These are phyloP conservation scores for Drosophila insularis DNA, from an alignment of 1,140 invertebrate genomes.

Conservation along the genomic window DNA sequence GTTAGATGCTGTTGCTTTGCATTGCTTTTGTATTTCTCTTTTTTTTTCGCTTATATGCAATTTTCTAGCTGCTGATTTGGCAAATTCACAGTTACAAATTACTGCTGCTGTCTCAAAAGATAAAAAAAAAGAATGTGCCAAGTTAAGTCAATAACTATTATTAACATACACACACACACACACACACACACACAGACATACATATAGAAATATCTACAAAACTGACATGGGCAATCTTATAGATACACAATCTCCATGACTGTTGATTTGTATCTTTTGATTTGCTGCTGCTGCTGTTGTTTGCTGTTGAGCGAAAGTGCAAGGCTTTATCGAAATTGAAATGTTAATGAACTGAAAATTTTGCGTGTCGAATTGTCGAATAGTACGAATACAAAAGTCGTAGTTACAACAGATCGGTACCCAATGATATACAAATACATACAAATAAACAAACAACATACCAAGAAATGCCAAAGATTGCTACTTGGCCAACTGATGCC, in stretches of 20 bases:
- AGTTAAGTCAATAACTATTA: constrained; percentile 75
- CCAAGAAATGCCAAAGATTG: constrained; percentile 41
- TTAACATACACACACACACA: constrained; percentile 46
- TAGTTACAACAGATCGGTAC: constrained; percentile 26
- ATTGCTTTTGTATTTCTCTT: not conserved
- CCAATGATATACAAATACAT: constrained; percentile 43
- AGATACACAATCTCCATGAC: constrained; percentile 38
- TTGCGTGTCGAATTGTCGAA: constrained; percentile 71
- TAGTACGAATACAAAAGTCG: constrained; percentile 45
- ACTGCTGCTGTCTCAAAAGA: constrained; percentile 11
- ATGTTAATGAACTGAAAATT: constrained; percentile 78
- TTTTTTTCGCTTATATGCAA: constrained; percentile 35
- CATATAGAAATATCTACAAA: constrained; percentile 6
- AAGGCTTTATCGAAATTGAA: constrained; percentile 67
- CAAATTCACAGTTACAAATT: constrained; percentile 66
- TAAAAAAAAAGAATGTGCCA: constrained; percentile 63
- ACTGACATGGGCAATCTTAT: constrained; percentile 17
- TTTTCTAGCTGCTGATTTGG: constrained; percentile 62
- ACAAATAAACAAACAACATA: constrained; percentile 36
- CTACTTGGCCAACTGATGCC: constrained; percentile 1
- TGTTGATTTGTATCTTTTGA: constrained; percentile 41
- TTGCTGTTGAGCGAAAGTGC: constrained; percentile 63
- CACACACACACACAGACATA: constrained; percentile 19
- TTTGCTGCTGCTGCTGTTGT: constrained; percentile 21
- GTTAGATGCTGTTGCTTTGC: constrained; percentile 2